These are phyloP conservation scores for Phymastichus coffea DNA, from an alignment of 1,140 invertebrate species.

Conservation along the genomic window DNA sequence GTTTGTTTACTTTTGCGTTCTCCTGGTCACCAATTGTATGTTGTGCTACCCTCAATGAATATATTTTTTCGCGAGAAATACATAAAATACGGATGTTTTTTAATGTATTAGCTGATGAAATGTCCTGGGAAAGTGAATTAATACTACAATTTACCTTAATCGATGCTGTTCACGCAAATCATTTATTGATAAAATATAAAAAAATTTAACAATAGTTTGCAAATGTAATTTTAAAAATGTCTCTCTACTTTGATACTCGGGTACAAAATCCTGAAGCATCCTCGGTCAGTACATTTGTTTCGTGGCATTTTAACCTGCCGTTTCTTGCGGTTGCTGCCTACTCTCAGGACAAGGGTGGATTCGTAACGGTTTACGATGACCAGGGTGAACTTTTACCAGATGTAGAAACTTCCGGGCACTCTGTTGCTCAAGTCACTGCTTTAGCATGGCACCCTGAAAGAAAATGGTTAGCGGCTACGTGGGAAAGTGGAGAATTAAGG, in stretches of 20 bases:
- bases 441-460: conserved; percentile 88
- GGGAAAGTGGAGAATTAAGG: conserved; percentile 87
- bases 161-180: no score
- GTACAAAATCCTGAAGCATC: conserved; percentile 68
- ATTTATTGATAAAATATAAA: background rate
- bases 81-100: background rate
- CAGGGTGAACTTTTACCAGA: conserved; percentile 78
- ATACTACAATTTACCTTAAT: no score
- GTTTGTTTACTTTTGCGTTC: background rate
- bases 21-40: background rate
- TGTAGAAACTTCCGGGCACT: conserved; percentile 73
- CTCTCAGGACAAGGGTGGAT: conserved; percentile 83
- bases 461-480: conserved; percentile 78
- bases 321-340: conserved; percentile 83
- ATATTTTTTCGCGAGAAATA: no score
- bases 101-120: background rate
- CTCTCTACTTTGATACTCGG: conserved; percentile 74
- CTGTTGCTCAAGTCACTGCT: conserved; percentile 74
- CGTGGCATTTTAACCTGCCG: conserved; percentile 78
- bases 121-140: background rate
- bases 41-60: no score
- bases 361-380: conserved; percentile 86
- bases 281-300: conserved; percentile 71
- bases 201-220: no score
- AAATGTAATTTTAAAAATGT: no score